phyloP scores from a whole-genome alignment of 2,113 vertebrate species.

The Anguilla rostrata region DNA sequence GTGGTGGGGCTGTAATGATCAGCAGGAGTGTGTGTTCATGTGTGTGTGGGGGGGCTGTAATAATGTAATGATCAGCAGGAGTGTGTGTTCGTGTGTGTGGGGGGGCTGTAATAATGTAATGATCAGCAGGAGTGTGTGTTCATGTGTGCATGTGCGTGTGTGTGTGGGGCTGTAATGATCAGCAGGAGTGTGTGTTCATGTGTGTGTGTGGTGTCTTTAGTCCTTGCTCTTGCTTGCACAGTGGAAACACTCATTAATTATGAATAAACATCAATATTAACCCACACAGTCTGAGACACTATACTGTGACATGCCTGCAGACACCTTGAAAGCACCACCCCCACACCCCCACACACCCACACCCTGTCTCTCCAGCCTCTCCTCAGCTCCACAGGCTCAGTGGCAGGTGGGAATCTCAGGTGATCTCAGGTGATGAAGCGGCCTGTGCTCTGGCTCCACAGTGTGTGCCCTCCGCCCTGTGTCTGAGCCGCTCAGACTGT shows the following conservation, averaged over 20 bases:
- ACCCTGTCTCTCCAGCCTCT: background rate
- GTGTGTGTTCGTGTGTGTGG: background rate
- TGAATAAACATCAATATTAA: background rate
- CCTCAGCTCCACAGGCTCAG: no score
- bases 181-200: background rate
- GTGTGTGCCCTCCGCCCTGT: background rate
- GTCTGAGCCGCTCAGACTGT: background rate
- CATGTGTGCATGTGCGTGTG: background rate
- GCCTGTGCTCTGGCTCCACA: background rate
- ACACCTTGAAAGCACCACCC: background rate
- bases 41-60: background rate
- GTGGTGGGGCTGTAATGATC: background rate
- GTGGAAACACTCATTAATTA: background rate
- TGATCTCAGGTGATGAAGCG: background rate
- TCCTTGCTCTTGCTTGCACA: background rate
- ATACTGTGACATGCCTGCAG: background rate
- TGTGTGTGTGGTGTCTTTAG: background rate
- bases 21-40: background rate
- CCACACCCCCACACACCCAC: background rate
- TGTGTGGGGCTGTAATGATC: background rate
- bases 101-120: background rate
- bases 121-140: background rate
- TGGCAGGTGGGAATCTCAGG: background rate
- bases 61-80: no score
- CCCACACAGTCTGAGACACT: background rate